Evolutionary conservation across 2,113 vertebrate species (phyloP).

Genomic region (Perca fluviatilis): DNA sequence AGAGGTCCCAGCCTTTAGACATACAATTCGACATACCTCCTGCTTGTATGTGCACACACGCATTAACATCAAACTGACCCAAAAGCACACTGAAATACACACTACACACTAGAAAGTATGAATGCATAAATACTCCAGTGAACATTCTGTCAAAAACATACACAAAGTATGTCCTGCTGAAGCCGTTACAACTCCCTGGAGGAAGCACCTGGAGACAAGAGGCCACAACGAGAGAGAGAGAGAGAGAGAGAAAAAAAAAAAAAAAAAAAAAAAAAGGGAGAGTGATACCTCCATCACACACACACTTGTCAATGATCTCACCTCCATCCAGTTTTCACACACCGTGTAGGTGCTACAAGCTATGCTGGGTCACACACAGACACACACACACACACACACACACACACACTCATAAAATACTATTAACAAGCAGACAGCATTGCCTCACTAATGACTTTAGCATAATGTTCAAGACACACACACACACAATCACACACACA

Average conservation of each 20-base stretch:
- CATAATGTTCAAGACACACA: conserved; percentile 43
- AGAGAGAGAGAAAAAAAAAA: not conserved
- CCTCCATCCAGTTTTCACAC: conserved; percentile 54
- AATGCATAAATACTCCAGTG: conserved; percentile 9
- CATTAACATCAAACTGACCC: not conserved
- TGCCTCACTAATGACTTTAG: conserved; percentile 68
- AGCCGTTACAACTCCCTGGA: conserved; percentile 51
- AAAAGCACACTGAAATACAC: not conserved
- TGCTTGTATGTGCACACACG: not conserved
- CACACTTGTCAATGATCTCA: conserved; percentile 58
- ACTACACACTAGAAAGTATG: not conserved
- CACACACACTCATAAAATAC: conserved; percentile 55
- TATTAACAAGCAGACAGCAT: conserved; percentile 42
- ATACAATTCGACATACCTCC: not conserved
- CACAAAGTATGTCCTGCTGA: conserved; percentile 48
- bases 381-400: no score
- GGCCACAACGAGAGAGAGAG: conserved; percentile 36
- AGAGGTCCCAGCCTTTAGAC: not conserved
- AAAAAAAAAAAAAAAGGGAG: no score
- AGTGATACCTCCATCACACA: conserved; percentile 35
- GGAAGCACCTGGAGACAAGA: conserved; percentile 73
- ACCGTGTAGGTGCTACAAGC: conserved; percentile 43
- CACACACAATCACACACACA: conserved; percentile 12
- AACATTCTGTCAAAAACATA: conserved; percentile 24
- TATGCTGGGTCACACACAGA: conserved; percentile 9